Evolutionary conservation across 2,888 invertebrate species (phyloP).

Genomic region (Clanis bilineata): DNA sequence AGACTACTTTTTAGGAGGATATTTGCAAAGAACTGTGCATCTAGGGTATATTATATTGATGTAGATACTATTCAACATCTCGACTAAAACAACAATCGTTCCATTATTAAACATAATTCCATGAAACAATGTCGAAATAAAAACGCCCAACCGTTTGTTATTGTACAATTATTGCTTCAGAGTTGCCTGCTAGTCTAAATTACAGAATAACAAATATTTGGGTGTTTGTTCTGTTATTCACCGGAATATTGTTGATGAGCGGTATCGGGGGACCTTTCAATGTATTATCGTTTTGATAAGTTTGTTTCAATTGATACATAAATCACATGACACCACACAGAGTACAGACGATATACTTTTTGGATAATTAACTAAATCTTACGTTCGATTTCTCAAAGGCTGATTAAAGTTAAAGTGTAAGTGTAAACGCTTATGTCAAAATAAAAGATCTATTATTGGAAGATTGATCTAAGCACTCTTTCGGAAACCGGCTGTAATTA

Average conservation of each 20-base stretch:
- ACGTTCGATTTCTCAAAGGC: too few species aligned
- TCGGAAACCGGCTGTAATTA: too few species aligned
- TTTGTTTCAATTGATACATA: constrained; percentile 7
- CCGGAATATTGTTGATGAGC: constrained; percentile 23
- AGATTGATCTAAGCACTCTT: too few species aligned
- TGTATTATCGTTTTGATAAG: neutral
- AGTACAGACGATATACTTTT: neutral
- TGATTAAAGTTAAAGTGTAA: too few species aligned
- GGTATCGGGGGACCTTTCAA: neutral
- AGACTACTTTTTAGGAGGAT: too few species aligned
- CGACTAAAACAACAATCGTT: neutral
- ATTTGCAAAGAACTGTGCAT: neutral
- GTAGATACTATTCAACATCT: neutral
- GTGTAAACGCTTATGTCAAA: too few species aligned
- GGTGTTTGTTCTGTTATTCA: constrained; percentile 28
- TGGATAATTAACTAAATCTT: too few species aligned
- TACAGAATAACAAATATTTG: neutral
- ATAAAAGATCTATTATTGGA: too few species aligned
- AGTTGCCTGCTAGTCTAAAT: neutral
- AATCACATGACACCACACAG: neutral
- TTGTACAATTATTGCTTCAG: constrained; percentile 1
- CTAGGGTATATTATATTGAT: neutral
- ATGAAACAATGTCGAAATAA: neutral
- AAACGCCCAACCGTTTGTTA: neutral
- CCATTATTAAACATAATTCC: neutral